Evolutionary conservation across 2,113 vertebrate species (phyloP), one percentile per base, ranked within the genome.

Genomic region (Daphoenositta chrysoptera): DNA sequence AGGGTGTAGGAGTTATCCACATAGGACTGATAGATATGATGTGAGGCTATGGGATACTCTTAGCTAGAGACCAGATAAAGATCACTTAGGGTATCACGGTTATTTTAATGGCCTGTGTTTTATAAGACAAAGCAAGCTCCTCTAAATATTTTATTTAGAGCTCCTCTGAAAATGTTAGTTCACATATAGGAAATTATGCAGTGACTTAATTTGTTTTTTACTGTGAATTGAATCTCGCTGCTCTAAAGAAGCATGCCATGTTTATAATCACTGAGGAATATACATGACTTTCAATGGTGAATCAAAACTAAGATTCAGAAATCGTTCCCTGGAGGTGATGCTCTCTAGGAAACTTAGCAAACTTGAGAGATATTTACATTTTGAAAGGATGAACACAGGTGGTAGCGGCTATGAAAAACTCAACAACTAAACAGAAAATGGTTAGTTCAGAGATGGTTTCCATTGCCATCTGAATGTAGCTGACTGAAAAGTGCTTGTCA

Each of bases 111-210:
- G 5, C 6, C 10, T n/a, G 6, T 33, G 22, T 60, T 86, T 76
- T 51, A 42, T 60, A 65, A 87, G 6, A 2, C 53, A 48, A 85
- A 63, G 3, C 5, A 69, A 88, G 3, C 0, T 71, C 10, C 13
- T 11, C 23, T 39, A 27, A 64, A 54, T 11, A 6, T 17, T 50
- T 20, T 45, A 7, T 66, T 90, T 51, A 68, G 21, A 83, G 1
- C 2, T 83, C 33, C 3, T 2, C 27, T 47, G 39, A 85, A 93
- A 85, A 51, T 4, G 54, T 30, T 45, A 31, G 9, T 6, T 72
- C n/a, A 65, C 1, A 3, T 16, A 7, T 19, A 60, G 24, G n/a
- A 30, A 53, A 15, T 71, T 50, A 50, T 1, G 0, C 0, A 1
- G 5, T 54, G 27, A 56, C 7, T 89, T 53, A 27, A 61, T 65